Conservation (phyloP, 2,113 vertebrate genomes). For the Oreotrochilus melanogaster region DNA sequence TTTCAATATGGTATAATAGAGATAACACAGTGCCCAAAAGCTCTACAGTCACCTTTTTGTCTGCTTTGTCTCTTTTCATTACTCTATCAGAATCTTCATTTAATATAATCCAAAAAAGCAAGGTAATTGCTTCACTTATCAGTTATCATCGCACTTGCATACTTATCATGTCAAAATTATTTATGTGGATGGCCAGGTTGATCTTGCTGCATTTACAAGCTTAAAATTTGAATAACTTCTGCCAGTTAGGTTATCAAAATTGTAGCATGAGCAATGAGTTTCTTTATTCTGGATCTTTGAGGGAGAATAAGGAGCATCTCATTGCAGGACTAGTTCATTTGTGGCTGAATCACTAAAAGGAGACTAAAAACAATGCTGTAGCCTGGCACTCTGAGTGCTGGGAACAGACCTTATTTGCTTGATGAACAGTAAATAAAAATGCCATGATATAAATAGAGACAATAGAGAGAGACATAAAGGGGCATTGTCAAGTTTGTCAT, state of each 20-base stretch:
- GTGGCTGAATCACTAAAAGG: constrained; percentile 3
- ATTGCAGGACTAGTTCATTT: not conserved
- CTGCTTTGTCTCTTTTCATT: constrained; percentile 89
- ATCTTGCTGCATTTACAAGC: constrained; percentile 83
- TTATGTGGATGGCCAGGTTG: constrained; percentile 87
- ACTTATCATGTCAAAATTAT: constrained; percentile 90
- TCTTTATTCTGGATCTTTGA: constrained; percentile 57
- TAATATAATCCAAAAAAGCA: constrained; percentile 89
- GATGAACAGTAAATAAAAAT: constrained; percentile 66
- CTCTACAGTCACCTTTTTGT: constrained; percentile 84
- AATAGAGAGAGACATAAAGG: constrained; percentile 21
- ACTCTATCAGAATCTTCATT: constrained; percentile 90
- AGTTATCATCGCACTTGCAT: constrained; percentile 84
- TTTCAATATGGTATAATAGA: constrained; percentile 89
- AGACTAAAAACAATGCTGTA: constrained; percentile 18
- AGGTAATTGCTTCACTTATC: constrained; percentile 90
- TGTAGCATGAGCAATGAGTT: constrained; percentile 80
- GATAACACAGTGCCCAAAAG: constrained; percentile 87
- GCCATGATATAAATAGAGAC: constrained; percentile 43
- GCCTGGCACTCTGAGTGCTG: not conserved
- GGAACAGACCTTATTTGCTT: constrained; percentile 43
- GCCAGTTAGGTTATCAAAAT: constrained; percentile 85
- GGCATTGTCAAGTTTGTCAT: constrained; percentile 44
- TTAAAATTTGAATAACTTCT: constrained; percentile 87
- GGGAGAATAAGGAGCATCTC: constrained; percentile 26